A percentile compares a stretch with the other conserved stretches of the same genome.
These are phyloP conservation scores for Norana najaformis DNA, from an alignment of 2,888 invertebrate species.

Conservation along the genomic window DNA sequence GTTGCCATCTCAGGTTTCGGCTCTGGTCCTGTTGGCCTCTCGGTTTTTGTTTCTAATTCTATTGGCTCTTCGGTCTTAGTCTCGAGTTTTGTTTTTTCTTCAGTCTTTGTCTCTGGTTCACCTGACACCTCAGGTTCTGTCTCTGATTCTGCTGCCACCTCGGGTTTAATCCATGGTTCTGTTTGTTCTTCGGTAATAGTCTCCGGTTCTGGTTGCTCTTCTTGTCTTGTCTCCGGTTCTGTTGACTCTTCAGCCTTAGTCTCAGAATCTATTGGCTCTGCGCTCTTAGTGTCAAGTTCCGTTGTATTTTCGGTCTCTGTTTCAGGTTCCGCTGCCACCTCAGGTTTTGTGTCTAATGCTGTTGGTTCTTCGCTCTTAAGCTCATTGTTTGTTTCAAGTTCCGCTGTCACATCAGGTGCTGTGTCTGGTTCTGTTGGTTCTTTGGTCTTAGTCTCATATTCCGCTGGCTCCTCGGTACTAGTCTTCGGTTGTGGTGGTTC, in stretches of 20 bases:
- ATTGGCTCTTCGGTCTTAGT: not conserved
- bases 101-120: not conserved
- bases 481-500: not conserved
- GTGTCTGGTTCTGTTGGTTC: not conserved
- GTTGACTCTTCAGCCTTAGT: too few relatives aligned
- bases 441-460: not conserved
- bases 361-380: not conserved
- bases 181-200: not conserved
- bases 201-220: not conserved
- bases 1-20: too few relatives aligned
- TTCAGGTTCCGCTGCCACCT: not conserved
- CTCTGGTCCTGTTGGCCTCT: not conserved
- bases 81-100: not conserved
- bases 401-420: not conserved
- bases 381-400: too few relatives aligned
- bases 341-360: not conserved
- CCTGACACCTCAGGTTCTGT: too few relatives aligned
- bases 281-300: not conserved
- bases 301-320: not conserved
- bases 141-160: too few relatives aligned
- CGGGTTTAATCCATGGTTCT: not conserved
- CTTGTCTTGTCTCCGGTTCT: not conserved
- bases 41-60: not conserved
- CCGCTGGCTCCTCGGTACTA: not conserved
- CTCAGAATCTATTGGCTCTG: not conserved